Evolutionary conservation across 1,140 invertebrate genomes (phyloP).

Genomic region (Megalonaias nervosa): DNA sequence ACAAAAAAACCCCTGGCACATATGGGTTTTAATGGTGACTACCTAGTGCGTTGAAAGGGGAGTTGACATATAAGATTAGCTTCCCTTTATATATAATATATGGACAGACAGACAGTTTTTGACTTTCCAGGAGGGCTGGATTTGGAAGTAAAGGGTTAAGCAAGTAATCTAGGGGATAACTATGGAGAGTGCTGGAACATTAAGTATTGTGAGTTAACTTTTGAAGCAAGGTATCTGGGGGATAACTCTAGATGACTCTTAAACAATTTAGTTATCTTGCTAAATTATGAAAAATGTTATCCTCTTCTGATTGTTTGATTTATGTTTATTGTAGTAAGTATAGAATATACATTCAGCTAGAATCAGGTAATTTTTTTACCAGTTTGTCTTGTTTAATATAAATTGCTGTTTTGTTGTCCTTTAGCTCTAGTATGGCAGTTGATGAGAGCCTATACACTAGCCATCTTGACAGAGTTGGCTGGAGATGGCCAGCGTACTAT

Average conservation of each 20-base stretch:
- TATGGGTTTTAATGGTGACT: too few relatives aligned
- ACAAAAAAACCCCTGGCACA: too few relatives aligned
- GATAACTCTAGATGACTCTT: neutral
- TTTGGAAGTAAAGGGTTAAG: too few relatives aligned
- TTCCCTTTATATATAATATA: too few relatives aligned
- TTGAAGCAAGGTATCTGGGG: neutral
- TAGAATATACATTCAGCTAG: neutral
- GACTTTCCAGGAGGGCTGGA: too few relatives aligned
- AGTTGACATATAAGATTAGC: too few relatives aligned
- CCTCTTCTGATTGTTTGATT: neutral
- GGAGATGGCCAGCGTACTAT: slow-evolving; percentile 78
- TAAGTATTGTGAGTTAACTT: too few relatives aligned
- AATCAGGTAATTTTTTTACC: neutral
- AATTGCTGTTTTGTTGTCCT: slow-evolving; percentile 32
- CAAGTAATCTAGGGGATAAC: too few relatives aligned
- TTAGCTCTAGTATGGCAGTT: slow-evolving; percentile 98
- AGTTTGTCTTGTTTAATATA: too few relatives aligned
- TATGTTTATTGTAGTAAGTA: neutral
- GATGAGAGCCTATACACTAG: slow-evolving; percentile 98
- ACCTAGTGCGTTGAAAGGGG: too few relatives aligned
- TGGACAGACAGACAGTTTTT: too few relatives aligned
- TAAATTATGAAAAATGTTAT: neutral
- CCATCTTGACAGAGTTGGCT: slow-evolving; percentile 89
- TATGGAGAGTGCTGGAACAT: too few relatives aligned
- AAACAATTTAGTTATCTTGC: neutral